Evolutionary conservation across 2,888 invertebrate genomes (phyloP), one percentile per base, ranked within the genome.

Genomic region (Timema cristinae): DNA sequence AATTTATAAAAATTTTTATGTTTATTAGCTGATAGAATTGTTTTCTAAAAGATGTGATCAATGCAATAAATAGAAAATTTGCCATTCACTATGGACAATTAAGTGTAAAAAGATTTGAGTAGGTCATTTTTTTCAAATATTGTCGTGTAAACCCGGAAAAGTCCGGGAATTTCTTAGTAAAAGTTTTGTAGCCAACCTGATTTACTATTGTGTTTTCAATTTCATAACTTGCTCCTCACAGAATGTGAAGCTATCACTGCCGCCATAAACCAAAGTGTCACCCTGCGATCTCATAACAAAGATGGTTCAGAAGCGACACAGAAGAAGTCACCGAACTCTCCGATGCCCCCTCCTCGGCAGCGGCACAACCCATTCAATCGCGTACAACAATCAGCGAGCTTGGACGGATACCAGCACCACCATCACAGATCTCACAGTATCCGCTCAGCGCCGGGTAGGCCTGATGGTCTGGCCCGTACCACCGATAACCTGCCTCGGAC

Each of bases 291-390:
- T 47, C n/a, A 15, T 47, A 51, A 67, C 52, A 51, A 11, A 16
- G 49, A 52, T 6, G 49, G 54, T 51, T 15, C 68, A 11, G 66
- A 49, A 50, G 49, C 70, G 7, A 47, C 16, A 6, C 68, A 68
- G 52, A n/a, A 50, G 8, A 82, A 84, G 16, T 50, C 78, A 13
- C 82, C 85, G 0, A 84, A 83, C 5, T 89, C 89, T 56, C 91
- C 91, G 49, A 87, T 88, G 69, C 91, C 92, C 0, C 93, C 94
- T 0, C 89, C 93, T 1, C 87, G 93, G 10, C 91, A 90, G 76
- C 84, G 94, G 9, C 90, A 92, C 80, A 94, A 94, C 82, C 94
- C 94, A 2, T 94, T 94, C 79, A 93, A 94, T 82, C 87, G 87
- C 76, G 72, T 78, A 8, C 74, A 75, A n/a, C 76, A 74, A 49